Percentiles rank a stretch among this genome's conserved stretches.
Evolutionary conservation across 2,888 invertebrate species (phyloP).

Genomic region (Cerceris rybyensis): DNA sequence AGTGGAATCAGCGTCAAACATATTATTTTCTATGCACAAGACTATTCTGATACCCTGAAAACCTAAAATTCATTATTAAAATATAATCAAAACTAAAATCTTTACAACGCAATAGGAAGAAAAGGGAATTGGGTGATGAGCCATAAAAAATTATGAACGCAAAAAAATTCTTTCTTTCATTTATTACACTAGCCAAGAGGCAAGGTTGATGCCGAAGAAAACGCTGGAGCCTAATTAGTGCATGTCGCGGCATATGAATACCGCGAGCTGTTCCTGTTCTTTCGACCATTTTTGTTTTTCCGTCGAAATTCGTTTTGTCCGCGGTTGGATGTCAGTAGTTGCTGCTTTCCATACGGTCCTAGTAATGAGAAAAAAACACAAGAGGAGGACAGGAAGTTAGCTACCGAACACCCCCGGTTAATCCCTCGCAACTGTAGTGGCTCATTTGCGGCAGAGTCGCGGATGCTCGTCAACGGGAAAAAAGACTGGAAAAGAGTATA

Average conservation of each 20-base stretch:
- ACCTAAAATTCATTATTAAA: background rate
- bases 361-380: conserved; percentile 60
- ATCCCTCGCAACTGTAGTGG: conserved; percentile 61
- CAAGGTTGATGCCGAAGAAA: conserved; percentile 22
- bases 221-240: conserved; percentile 55
- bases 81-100: background rate
- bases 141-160: conserved; percentile 26
- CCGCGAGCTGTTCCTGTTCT: conserved; percentile 48
- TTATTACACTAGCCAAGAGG: conserved; percentile 43
- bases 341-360: conserved; percentile 64
- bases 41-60: too few relatives aligned
- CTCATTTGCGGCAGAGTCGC: conserved; percentile 60
- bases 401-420: conserved; percentile 55
- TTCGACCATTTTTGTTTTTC: conserved; percentile 41
- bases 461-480: conserved; percentile 41
- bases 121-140: conserved; percentile 4
- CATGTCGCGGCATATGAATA: conserved; percentile 36
- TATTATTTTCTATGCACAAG: too few relatives aligned
- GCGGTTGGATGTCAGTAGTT: conserved; percentile 51
- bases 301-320: conserved; percentile 41
- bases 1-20: too few relatives aligned
- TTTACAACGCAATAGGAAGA: background rate
- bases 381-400: conserved; percentile 55
- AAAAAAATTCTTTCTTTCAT: conserved; percentile 39
- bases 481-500: conserved; percentile 10